Conservation (phyloP, 2,797 vertebrate species). For the Ambastaia sidthimunki region DNA sequence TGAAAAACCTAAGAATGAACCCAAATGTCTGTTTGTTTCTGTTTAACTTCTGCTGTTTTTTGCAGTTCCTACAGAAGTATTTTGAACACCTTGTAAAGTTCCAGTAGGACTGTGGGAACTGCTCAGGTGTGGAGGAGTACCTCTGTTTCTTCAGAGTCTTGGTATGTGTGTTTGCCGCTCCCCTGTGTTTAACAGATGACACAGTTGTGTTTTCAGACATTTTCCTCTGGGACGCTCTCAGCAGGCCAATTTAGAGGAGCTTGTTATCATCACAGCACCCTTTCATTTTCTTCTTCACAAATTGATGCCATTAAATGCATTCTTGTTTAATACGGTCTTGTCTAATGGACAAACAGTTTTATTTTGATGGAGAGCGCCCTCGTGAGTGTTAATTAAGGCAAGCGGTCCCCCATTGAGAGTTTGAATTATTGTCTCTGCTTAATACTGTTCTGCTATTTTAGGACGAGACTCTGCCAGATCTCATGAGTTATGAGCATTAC, state of each 20-base stretch:
- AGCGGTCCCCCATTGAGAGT: conserved; percentile 23
- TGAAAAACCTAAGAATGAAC: too few species aligned
- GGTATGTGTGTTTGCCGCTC: conserved; percentile 81
- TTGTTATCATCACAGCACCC: conserved; percentile 8
- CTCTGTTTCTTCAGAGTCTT: conserved; percentile 98
- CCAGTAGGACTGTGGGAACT: conserved; percentile 98
- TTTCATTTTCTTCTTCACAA: conserved; percentile 31
- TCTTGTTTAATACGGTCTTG: conserved; percentile 34
- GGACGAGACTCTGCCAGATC: conserved; percentile 52
- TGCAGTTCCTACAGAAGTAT: conserved; percentile 96
- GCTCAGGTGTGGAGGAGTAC: conserved; percentile 96
- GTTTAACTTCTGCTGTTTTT: neutral
- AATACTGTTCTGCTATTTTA: conserved; percentile 48
- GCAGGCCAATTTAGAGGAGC: conserved; percentile 21
- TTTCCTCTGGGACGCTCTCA: conserved; percentile 16
- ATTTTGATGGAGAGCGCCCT: conserved; percentile 37
- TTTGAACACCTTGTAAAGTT: conserved; percentile 98
- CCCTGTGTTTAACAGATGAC: conserved; percentile 21
- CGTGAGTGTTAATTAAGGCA: conserved; percentile 39
- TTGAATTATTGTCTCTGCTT: conserved; percentile 51
- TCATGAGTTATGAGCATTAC: conserved; percentile 50
- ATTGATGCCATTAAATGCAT: conserved; percentile 21
- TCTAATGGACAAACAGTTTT: conserved; percentile 49
- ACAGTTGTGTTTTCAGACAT: conserved; percentile 21
- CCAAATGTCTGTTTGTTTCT: neutral